Evolutionary conservation across 2,113 vertebrate genomes (phyloP), one percentile per base, ranked within the genome.

Genomic region (Marcusenius ussheri): DNA sequence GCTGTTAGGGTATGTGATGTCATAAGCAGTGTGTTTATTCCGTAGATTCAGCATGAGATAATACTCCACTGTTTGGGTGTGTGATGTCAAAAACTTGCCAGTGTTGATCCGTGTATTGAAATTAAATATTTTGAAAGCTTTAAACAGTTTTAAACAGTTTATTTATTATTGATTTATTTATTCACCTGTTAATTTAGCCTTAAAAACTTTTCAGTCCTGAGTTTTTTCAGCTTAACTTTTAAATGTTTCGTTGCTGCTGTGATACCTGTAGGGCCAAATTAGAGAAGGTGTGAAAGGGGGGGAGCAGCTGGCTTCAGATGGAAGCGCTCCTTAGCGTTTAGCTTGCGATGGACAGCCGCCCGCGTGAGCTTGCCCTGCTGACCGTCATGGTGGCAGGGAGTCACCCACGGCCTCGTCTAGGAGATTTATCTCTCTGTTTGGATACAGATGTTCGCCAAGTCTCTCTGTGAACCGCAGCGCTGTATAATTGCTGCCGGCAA

Each of bases 391-490:
- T 11, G 39, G 31, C 74, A 39, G 77, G 74, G 90, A 90, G 66
- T 88, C 89, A 90, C 80, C 93, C 91, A 93, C 94, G 91, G 93
- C 91, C 56, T 92, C 88, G 53, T 89, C 88, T 42, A 90, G 13
- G 84, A 94, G 93, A 93, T 93, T 93, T 91, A 93, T 93, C 91
- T 51, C 86, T 85, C 85, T 92, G 93, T 96, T 94, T 92, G 92
- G 92, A 92, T 94, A 91, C 93, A 93, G 93, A 93, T 95, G 94
- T 94, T 95, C 89, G 91, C 5, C 93, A 93, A 92, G 92, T 91
- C 90, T 90, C 87, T 94, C 93, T 94, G 92, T 95, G 93, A 92
- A 94, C 92, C 91, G 88, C 92, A 91, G 88, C 88, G 77, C 92
- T 83, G 91, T 93, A 91, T 93, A 94, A 95, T 94, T 92, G 91